Percentiles rank a stretch among this genome's conserved stretches.
phyloP scores from a whole-genome alignment of 2,113 vertebrate species.

The Anolis carolinensis region DNA sequence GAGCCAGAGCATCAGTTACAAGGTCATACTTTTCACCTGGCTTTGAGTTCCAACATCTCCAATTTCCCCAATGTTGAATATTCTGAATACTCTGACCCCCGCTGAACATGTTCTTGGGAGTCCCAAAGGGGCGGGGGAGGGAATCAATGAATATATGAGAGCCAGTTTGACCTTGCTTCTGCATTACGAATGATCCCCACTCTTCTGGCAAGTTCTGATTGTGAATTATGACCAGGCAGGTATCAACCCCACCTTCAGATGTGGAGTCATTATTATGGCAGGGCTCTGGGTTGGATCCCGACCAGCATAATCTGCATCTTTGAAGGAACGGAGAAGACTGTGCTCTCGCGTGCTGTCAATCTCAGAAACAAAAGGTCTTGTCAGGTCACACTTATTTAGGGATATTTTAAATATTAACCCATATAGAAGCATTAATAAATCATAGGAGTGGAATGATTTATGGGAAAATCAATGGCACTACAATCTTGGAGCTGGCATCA shows the following conservation, averaged over 20 bases:
- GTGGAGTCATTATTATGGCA: background rate
- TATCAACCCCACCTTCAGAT: background rate
- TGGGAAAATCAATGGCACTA: conserved; percentile 79
- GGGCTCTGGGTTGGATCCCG: conserved; percentile 4
- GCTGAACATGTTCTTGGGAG: background rate
- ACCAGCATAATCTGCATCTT: conserved; percentile 42
- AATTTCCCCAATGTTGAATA: background rate
- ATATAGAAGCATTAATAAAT: conserved; percentile 81
- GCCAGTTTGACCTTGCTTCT: background rate
- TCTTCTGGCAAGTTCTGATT: too few species aligned
- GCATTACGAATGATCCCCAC: conserved; percentile 49
- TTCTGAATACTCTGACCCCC: background rate
- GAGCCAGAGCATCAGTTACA: too few species aligned
- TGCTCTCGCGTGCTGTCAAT: conserved; percentile 61
- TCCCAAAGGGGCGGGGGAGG: background rate
- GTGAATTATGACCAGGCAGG: background rate
- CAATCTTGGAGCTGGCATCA: conserved; percentile 72
- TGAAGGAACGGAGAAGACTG: background rate
- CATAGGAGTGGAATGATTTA: conserved; percentile 78
- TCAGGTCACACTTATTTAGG: conserved; percentile 74
- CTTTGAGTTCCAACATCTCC: background rate
- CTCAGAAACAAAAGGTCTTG: conserved; percentile 74
- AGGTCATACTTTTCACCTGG: background rate
- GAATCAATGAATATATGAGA: background rate
- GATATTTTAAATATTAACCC: conserved; percentile 78